These are phyloP conservation scores for Brenthis hecate DNA, from an alignment of 2,888 invertebrate genomes.

Conservation along the genomic window DNA sequence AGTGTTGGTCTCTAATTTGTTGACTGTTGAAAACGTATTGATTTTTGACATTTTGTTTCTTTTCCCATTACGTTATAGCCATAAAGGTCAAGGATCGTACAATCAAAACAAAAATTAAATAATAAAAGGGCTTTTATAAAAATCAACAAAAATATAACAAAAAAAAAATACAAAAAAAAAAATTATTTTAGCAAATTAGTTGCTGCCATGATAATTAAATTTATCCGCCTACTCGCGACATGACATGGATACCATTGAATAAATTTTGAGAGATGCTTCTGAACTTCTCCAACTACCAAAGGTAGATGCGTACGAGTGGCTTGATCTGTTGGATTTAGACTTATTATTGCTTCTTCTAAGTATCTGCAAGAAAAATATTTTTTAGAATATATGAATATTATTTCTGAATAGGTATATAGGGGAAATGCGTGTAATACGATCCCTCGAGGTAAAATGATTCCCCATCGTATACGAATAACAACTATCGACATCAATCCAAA, in stretches of 20 bases:
- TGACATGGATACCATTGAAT: conserved; percentile 84
- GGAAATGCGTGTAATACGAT: too few relatives aligned
- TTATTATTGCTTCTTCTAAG: conserved; percentile 92
- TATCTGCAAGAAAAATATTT: conserved; percentile 84
- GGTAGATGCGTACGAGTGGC: conserved; percentile 91
- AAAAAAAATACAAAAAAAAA: conserved; percentile 15
- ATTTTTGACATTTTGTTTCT: conserved; percentile 15
- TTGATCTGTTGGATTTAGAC: conserved; percentile 86
- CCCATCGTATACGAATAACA: too few relatives aligned
- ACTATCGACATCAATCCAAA: too few relatives aligned
- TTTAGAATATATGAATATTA: not conserved
- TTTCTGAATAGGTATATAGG: too few relatives aligned
- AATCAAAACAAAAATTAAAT: conserved; percentile 2
- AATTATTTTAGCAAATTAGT: conserved; percentile 53
- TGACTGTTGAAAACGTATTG: conserved; percentile 7
- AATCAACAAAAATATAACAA: conserved; percentile 17
- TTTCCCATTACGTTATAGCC: not conserved
- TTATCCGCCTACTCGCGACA: conserved; percentile 83
- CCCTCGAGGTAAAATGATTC: too few relatives aligned
- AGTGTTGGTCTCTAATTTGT: not conserved
- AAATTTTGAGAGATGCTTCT: conserved; percentile 80
- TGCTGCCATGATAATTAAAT: conserved; percentile 86
- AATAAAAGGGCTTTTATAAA: conserved; percentile 17
- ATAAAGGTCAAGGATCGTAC: conserved; percentile 13
- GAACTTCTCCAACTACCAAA: conserved; percentile 87